phyloP scores from a whole-genome alignment of 2,888 invertebrate genomes.

The Mechanitis mazaeus region DNA sequence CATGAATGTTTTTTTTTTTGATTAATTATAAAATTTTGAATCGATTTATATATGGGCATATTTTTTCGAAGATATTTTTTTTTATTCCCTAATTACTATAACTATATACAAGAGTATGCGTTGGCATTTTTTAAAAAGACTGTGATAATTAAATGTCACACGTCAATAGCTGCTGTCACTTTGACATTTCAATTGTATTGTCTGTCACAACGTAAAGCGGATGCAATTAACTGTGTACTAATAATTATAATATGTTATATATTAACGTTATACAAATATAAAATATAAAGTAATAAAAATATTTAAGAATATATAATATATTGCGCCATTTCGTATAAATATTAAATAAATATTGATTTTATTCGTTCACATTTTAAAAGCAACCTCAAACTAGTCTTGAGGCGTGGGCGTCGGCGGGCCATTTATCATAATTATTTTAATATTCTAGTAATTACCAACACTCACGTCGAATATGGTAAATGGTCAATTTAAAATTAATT shows the following conservation, averaged over 20 bases:
- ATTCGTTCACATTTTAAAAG: neutral
- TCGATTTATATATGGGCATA: too few relatives aligned
- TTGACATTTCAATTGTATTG: neutral
- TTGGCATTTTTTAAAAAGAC: neutral
- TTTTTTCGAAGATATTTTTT: too few relatives aligned
- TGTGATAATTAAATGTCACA: neutral
- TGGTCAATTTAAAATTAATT: slow-evolving; percentile 20
- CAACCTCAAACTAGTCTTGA: slow-evolving; percentile 3
- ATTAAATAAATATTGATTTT: slow-evolving; percentile 6
- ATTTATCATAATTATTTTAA: slow-evolving; percentile 24
- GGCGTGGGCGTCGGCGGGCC: slow-evolving; percentile 4
- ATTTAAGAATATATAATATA: neutral
- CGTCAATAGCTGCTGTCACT: neutral
- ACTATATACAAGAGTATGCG: neutral
- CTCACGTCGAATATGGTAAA: slow-evolving; percentile 17
- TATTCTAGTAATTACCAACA: slow-evolving; percentile 19
- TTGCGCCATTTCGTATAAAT: neutral
- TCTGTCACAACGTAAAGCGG: slow-evolving; percentile 1
- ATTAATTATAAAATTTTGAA: too few relatives aligned
- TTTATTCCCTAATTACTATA: too few relatives aligned
- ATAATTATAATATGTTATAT: neutral
- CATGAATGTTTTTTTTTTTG: too few relatives aligned
- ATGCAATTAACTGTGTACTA: neutral
- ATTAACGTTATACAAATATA: too few relatives aligned
- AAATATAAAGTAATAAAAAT: too few relatives aligned